phyloP scores from a whole-genome alignment of 2,888 invertebrate species.

The Rotaria socialis region DNA sequence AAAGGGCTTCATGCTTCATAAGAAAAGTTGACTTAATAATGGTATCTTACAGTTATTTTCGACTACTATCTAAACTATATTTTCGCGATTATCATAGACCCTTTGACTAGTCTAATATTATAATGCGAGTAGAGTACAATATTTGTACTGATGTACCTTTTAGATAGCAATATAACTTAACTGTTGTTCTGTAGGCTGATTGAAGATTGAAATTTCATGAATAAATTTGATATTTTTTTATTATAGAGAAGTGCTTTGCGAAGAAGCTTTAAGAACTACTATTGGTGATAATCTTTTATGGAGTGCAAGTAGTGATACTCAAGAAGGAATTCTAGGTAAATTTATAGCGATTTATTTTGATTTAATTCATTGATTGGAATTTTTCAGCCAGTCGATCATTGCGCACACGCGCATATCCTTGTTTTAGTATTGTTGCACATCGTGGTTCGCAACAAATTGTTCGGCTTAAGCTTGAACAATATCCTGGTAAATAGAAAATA shows the following conservation, averaged over 20 bases:
- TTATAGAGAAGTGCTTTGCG: slow-evolving; percentile 4
- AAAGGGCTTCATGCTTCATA: no score
- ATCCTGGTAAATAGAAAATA: not conserved
- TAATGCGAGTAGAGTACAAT: no score
- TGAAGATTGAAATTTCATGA: no score
- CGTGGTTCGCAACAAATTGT: slow-evolving; percentile 34
- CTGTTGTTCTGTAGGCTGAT: no score
- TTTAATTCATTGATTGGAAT: not conserved
- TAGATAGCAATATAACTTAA: no score
- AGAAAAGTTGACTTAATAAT: no score
- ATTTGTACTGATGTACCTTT: no score
- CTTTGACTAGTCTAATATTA: no score
- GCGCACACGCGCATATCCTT: not conserved
- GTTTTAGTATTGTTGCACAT: slow-evolving; percentile 10
- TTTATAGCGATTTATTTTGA: not conserved
- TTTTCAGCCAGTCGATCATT: slow-evolving; percentile 7
- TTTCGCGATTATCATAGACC: no score
- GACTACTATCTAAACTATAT: no score
- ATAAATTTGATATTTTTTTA: not conserved
- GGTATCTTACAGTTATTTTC: no score
- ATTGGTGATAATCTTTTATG: slow-evolving; percentile 21
- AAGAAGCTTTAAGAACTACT: not conserved
- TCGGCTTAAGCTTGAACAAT: not conserved
- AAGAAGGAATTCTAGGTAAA: slow-evolving; percentile 7
- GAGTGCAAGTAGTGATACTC: slow-evolving; percentile 9